These are phyloP conservation scores for Babylonia areolata DNA, from an alignment of 1,140 invertebrate species.

Conservation along the genomic window DNA sequence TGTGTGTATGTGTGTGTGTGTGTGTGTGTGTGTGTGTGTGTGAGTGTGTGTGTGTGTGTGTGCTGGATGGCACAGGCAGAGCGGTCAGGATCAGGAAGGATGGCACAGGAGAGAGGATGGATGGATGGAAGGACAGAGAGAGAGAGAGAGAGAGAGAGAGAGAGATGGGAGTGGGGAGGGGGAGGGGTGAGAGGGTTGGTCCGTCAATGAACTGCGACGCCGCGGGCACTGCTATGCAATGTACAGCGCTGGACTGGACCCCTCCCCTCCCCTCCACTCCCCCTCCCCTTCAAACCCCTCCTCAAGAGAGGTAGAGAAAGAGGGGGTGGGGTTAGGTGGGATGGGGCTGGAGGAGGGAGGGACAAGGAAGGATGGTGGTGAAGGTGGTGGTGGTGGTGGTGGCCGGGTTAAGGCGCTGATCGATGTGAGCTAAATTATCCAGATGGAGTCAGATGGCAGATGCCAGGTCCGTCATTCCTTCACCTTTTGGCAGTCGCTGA, in stretches of 20 bases:
- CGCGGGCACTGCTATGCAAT: too few species aligned
- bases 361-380: not conserved
- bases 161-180: not conserved
- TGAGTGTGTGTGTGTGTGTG: too few species aligned
- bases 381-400: not conserved
- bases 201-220: too few species aligned
- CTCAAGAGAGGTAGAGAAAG: not conserved
- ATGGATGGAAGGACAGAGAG: not conserved
- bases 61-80: too few species aligned
- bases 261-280: too few species aligned
- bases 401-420: too few species aligned
- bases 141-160: not conserved
- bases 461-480: not conserved
- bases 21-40: too few species aligned
- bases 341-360: not conserved
- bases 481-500: not conserved
- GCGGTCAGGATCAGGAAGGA: too few species aligned
- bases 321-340: not conserved
- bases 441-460: not conserved
- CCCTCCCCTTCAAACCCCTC: too few species aligned
- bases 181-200: not conserved
- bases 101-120: not conserved
- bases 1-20: too few species aligned
- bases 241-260: too few species aligned
- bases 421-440: slow-evolving; percentile 21